Conservation (phyloP, 2,113 vertebrate genomes). For the Cochlearius cochlearius region DNA sequence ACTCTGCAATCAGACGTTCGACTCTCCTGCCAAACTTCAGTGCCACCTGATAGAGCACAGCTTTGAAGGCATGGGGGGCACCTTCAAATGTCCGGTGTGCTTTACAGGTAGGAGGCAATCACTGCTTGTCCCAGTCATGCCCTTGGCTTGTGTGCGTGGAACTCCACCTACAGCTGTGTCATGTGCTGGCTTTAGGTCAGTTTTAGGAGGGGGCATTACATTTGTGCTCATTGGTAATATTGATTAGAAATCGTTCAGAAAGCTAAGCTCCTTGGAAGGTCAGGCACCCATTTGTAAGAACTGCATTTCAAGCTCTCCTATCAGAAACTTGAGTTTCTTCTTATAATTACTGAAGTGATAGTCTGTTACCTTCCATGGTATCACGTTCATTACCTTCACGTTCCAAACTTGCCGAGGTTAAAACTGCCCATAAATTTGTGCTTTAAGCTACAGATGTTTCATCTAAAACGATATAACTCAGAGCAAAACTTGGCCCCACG, state of each 20-base stretch:
- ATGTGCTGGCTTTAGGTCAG: not conserved
- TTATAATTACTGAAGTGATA: conserved; percentile 16
- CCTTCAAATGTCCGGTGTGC: conserved; percentile 98
- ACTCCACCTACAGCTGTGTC: not conserved
- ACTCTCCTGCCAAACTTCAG: conserved; percentile 98
- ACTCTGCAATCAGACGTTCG: conserved; percentile 97
- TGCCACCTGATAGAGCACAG: conserved; percentile 99
- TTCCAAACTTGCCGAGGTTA: conserved; percentile 27
- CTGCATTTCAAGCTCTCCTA: conserved; percentile 36
- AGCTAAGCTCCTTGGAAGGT: conserved; percentile 40
- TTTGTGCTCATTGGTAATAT: conserved; percentile 64
- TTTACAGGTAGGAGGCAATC: conserved; percentile 84
- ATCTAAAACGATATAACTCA: not conserved
- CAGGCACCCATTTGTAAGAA: conserved; percentile 36
- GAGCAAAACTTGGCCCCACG: not conserved
- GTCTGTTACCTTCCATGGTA: not conserved
- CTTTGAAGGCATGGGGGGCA: conserved; percentile 99
- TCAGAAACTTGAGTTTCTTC: conserved; percentile 3
- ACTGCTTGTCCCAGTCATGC: not conserved
- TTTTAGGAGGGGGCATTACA: conserved; percentile 46
- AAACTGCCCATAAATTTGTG: not conserved
- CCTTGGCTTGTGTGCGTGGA: not conserved
- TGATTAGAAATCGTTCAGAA: conserved; percentile 46
- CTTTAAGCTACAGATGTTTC: conserved; percentile 4
- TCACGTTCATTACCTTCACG: not conserved